Evolutionary conservation across 2,113 vertebrate genomes (phyloP), one percentile per base, ranked within the genome.

Genomic region (Colinus virginianus): DNA sequence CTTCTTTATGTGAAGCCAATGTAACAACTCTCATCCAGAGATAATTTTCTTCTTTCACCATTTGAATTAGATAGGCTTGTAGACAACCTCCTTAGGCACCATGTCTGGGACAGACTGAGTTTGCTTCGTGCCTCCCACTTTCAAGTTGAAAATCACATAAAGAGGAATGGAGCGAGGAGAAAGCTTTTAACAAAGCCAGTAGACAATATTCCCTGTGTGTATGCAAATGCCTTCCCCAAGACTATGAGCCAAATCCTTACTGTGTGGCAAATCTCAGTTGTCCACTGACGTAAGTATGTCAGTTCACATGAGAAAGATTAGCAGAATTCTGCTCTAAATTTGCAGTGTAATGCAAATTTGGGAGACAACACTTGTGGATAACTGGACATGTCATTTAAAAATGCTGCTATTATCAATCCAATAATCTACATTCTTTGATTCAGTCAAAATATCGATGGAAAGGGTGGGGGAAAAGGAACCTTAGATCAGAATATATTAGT

Each of bases 271-370:
- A 83, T 88, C 88, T 88, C 48, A 94, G 80, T 84, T 88, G 78
- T 87, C 78, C 55, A 79, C 49, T 66, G 90, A 92, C 87, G 94
- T 92, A 94, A 95, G 88, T 94, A 92, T 80, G 90, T 92, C 95
- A 92, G 87, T 79, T 84, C 87, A 93, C 78, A 90, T 70, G 81
- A 96, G 86, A 80, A 96, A 94, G 87, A 92, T 94, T 84, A 95
- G 63, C 53, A 93, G 91, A 95, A 93, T 62, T 94, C 90, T 76
- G 78, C 67, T 93, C 55, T 87, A 34, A 87, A 69, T 88, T 43
- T 82, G 80, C 87, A 92, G 86, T 3, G 8, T 58, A 88, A 81
- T 49, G 70, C 42, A 93, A 93, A 95, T 88, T 74, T 71, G 6
- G 68, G 62, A 80, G 45, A 64, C 32, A 66, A 84, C 1, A 1